phyloP scores from a whole-genome alignment of 2,797 vertebrate genomes.

The Anas bahamensis region DNA sequence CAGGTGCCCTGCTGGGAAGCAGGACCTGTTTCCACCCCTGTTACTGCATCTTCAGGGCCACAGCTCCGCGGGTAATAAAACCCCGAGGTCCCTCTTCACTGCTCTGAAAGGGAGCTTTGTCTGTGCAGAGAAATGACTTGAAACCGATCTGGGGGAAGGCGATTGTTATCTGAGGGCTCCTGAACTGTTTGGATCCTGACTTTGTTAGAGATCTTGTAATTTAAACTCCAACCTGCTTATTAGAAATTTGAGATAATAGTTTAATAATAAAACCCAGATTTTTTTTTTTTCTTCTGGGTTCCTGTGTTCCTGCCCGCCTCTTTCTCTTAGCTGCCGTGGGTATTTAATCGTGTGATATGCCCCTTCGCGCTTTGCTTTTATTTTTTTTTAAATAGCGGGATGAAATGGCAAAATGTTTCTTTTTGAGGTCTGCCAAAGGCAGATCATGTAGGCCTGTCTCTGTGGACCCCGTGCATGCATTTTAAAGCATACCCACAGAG shows the following conservation, averaged over 20 bases:
- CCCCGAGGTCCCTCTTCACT: constrained; percentile 61
- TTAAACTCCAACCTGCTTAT: constrained; percentile 83
- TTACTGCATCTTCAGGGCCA: background rate
- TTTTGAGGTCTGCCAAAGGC: constrained; percentile 64
- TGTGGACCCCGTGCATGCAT: background rate
- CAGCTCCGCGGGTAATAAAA: constrained; percentile 81
- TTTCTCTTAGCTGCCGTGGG: constrained; percentile 17
- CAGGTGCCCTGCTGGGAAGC: background rate
- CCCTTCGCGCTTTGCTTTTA: background rate
- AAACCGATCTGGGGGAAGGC: constrained; percentile 83
- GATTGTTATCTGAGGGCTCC: constrained; percentile 86
- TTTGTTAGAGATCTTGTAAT: constrained; percentile 83
- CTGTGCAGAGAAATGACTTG: constrained; percentile 81
- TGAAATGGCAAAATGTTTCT: constrained; percentile 66
- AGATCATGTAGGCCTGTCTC: background rate
- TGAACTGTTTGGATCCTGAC: constrained; percentile 78
- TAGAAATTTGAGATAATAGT: constrained; percentile 81
- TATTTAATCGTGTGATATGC: constrained; percentile 35
- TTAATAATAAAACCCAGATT: constrained; percentile 69
- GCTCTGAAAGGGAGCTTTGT: constrained; percentile 88
- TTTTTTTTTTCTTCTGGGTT: background rate
- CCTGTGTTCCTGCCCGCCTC: constrained; percentile 18
- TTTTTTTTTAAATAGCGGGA: constrained; percentile 62
- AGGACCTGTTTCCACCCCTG: constrained; percentile 15
- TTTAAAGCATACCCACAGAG: background rate